Evolutionary conservation across 1,140 invertebrate genomes (phyloP).

Genomic region (Drosophila tani): DNA sequence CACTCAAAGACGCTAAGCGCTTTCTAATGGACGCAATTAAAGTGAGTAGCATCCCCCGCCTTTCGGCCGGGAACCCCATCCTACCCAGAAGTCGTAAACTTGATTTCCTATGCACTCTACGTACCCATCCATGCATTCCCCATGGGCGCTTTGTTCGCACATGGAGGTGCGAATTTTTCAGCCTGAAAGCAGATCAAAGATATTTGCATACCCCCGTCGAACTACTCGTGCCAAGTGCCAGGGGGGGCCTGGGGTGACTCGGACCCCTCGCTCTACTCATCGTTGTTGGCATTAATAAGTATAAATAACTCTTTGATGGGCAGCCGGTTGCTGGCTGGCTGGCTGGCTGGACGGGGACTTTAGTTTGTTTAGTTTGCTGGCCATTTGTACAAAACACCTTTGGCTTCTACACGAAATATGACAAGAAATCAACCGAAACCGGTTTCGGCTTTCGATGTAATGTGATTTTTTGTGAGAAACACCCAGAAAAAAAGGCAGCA

Average conservation of each 20-base stretch:
- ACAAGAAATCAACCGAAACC: slow-evolving; percentile 68
- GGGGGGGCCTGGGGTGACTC: neutral
- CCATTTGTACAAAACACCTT: slow-evolving; percentile 77
- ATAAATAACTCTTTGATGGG: slow-evolving; percentile 61
- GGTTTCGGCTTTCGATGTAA: slow-evolving; percentile 53
- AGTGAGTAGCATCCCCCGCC: slow-evolving; percentile 24
- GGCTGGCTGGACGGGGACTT: slow-evolving; percentile 49
- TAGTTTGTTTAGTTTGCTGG: slow-evolving; percentile 71
- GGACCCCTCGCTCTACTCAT: slow-evolving; percentile 28
- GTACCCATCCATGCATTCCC: slow-evolving; percentile 11
- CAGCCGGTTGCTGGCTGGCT: slow-evolving; percentile 44
- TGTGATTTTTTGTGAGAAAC: slow-evolving; percentile 50
- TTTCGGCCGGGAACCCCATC: slow-evolving; percentile 5
- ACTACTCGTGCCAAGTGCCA: neutral
- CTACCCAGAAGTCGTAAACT: slow-evolving; percentile 48
- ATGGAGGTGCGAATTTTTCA: slow-evolving; percentile 74
- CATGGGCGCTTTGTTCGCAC: slow-evolving; percentile 57
- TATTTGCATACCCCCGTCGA: slow-evolving; percentile 63
- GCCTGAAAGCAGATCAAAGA: slow-evolving; percentile 73
- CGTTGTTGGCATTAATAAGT: slow-evolving; percentile 51
- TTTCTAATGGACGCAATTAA: slow-evolving; percentile 79
- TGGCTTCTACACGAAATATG: slow-evolving; percentile 64
- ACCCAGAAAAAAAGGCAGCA: slow-evolving; percentile 30
- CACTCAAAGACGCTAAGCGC: slow-evolving; percentile 63
- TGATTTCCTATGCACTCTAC: slow-evolving; percentile 47